Evolutionary conservation across 2,888 invertebrate genomes (phyloP).

Genomic region (Argynnis bischoffii): DNA sequence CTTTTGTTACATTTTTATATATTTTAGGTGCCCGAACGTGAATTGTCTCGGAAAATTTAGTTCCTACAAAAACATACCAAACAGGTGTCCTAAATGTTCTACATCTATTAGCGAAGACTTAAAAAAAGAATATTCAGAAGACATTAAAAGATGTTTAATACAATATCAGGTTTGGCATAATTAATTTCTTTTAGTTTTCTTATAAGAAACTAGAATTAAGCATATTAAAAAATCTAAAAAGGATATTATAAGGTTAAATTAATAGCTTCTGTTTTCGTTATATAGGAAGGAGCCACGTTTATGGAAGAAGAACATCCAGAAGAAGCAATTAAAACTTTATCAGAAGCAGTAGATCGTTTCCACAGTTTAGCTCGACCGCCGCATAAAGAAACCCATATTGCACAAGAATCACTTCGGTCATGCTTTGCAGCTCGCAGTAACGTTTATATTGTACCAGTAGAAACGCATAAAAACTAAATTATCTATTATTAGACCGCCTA

Average conservation of each 20-base stretch:
- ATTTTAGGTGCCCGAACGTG: constrained; percentile 61
- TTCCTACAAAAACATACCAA: constrained; percentile 53
- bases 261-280: too few relatives aligned
- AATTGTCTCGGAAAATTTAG: constrained; percentile 60
- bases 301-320: constrained; percentile 80
- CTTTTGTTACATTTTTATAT: not conserved
- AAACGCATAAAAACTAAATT: constrained; percentile 23
- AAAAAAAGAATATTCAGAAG: constrained; percentile 56
- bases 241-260: not conserved
- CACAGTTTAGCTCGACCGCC: constrained; percentile 85
- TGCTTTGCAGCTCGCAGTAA: constrained; percentile 85
- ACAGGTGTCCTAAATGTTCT: constrained; percentile 58
- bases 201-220: too few relatives aligned
- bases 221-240: too few relatives aligned
- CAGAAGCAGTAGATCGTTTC: constrained; percentile 83
- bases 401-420: constrained; percentile 86
- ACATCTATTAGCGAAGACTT: constrained; percentile 54
- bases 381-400: constrained; percentile 85
- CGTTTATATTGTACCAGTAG: constrained; percentile 49
- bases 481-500: not conserved
- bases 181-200: too few relatives aligned
- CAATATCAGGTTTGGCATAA: constrained; percentile 59
- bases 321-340: constrained; percentile 81
- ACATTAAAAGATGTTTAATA: constrained; percentile 54
- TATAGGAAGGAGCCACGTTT: constrained; percentile 62